Conservation (phyloP, 2,888 invertebrate genomes). For the Ceraclea dissimilis region DNA sequence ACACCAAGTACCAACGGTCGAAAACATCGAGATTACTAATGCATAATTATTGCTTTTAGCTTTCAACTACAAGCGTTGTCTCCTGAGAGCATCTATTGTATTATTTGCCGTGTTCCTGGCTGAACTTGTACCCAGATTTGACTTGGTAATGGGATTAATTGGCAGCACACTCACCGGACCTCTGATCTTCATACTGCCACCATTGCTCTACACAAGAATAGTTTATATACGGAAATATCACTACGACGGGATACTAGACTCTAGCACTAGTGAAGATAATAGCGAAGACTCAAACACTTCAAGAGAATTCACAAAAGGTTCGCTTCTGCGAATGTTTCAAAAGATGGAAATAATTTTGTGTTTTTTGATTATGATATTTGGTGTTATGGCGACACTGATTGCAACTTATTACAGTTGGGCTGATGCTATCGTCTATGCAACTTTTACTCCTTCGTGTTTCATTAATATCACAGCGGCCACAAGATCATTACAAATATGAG, state of each 20-base stretch:
- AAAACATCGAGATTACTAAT: too few species aligned
- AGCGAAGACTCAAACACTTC: neutral
- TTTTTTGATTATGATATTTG: conserved; percentile 52
- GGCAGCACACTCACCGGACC: conserved; percentile 81
- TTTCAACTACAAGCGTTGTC: conserved; percentile 65
- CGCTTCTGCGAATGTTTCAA: conserved; percentile 11
- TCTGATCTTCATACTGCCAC: conserved; percentile 76
- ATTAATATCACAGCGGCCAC: conserved; percentile 52
- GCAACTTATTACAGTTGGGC: conserved; percentile 66
- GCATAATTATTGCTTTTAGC: conserved; percentile 43
- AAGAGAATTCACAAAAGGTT: neutral
- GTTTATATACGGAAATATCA: conserved; percentile 20
- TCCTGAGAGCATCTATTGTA: conserved; percentile 62
- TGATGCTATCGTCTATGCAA: conserved; percentile 55
- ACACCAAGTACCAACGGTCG: too few species aligned
- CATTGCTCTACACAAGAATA: conserved; percentile 69
- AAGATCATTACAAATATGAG: neutral
- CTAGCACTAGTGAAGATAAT: neutral
- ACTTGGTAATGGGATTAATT: conserved; percentile 76
- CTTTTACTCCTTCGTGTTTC: conserved; percentile 67
- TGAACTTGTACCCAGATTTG: conserved; percentile 77
- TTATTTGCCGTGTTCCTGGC: conserved; percentile 66
- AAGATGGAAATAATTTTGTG: conserved; percentile 48
- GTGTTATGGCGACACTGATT: conserved; percentile 55
- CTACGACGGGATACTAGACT: neutral